Conservation (phyloP, 2,888 invertebrate genomes). For the Acleris literana region DNA sequence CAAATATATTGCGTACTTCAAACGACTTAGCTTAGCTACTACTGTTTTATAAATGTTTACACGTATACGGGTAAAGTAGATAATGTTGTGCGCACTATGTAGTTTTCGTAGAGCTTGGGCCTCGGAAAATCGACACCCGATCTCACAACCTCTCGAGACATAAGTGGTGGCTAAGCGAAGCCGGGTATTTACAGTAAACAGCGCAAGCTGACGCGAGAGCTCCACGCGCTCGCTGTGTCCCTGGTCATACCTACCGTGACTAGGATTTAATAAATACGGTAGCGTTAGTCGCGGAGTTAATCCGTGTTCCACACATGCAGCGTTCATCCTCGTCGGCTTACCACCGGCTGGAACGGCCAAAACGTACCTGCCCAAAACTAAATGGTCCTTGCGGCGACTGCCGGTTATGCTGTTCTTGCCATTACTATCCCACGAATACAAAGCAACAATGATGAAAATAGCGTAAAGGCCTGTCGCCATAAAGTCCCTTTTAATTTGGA, state of each 20-base stretch:
- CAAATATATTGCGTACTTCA: no score
- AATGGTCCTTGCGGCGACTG: no score
- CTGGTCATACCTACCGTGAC: not conserved
- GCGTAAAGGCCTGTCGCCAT: no score
- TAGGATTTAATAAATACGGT: slow-evolving; percentile 27
- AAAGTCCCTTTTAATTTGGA: no score
- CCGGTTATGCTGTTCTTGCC: no score
- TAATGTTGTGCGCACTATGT: no score
- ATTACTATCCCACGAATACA: no score
- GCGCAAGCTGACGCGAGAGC: slow-evolving; percentile 15
- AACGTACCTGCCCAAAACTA: no score
- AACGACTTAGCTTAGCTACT: not conserved
- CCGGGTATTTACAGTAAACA: slow-evolving; percentile 24
- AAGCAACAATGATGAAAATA: no score
- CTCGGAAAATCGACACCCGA: slow-evolving; percentile 18
- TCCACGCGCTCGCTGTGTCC: not conserved
- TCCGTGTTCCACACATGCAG: slow-evolving; percentile 20
- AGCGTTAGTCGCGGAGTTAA: slow-evolving; percentile 23
- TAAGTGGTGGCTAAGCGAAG: slow-evolving; percentile 21
- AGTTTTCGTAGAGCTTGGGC: not conserved
- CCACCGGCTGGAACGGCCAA: not conserved
- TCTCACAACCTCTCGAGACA: not conserved
- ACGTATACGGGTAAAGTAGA: no score
- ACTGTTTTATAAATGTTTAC: not conserved
- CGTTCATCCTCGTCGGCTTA: slow-evolving; percentile 17